Evolutionary conservation across 2,113 vertebrate genomes (phyloP).

Genomic region (Hepsetus odoe): DNA sequence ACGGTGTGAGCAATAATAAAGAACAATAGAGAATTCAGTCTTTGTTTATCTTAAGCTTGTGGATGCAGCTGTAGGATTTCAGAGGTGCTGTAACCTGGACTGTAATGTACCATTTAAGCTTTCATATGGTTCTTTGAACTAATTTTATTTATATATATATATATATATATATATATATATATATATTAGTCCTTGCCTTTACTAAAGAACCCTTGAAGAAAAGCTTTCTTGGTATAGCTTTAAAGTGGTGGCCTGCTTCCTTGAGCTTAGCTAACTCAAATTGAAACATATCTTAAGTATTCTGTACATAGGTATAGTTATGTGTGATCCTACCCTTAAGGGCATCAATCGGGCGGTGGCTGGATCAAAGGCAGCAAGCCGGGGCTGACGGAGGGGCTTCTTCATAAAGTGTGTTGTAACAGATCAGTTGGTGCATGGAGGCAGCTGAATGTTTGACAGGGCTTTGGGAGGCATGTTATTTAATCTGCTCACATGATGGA

Average conservation of each 20-base stretch:
- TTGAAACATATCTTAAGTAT: constrained; percentile 19
- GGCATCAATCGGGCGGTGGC: constrained; percentile 65
- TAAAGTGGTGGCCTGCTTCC: background rate
- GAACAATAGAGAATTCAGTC: too few relatives aligned
- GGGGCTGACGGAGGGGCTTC: constrained; percentile 55
- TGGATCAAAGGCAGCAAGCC: constrained; percentile 71
- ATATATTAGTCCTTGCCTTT: background rate
- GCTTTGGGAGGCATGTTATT: constrained; percentile 76
- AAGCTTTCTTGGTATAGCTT: background rate
- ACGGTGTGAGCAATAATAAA: too few relatives aligned
- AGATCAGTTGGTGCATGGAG: constrained; percentile 74
- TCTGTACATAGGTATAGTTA: constrained; percentile 19
- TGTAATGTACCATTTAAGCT: too few relatives aligned
- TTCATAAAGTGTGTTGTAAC: constrained; percentile 72
- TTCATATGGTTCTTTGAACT: too few relatives aligned
- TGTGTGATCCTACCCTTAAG: constrained; percentile 65
- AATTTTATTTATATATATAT: too few relatives aligned
- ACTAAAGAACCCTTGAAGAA: background rate
- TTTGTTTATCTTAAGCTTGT: too few relatives aligned
- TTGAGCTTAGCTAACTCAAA: background rate
- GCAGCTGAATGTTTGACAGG: constrained; percentile 81
- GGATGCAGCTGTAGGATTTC: too few relatives aligned
- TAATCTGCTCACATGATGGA: constrained; percentile 81
- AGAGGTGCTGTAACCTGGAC: too few relatives aligned
- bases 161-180: too few relatives aligned